These are phyloP conservation scores for Papilio glaucus DNA, from an alignment of 1,140 invertebrate species.

Conservation along the genomic window DNA sequence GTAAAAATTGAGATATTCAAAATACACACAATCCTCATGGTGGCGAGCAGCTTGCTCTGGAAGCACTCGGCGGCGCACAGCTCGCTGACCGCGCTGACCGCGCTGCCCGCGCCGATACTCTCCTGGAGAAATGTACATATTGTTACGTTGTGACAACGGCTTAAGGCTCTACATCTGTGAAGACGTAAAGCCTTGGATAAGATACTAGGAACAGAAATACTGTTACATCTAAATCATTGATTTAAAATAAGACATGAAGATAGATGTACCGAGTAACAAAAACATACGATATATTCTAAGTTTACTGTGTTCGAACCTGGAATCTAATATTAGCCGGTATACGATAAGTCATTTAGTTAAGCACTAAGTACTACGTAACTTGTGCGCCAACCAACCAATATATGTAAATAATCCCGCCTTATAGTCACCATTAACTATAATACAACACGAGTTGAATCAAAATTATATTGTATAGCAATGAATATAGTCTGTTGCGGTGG, in stretches of 20 bases:
- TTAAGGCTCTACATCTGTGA: too few relatives aligned
- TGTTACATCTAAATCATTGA: too few relatives aligned
- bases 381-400: too few relatives aligned
- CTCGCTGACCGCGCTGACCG: constrained; percentile 42
- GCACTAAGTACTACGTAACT: too few relatives aligned
- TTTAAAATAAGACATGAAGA: too few relatives aligned
- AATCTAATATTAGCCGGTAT: background rate
- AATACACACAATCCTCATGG: constrained; percentile 60
- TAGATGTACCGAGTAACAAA: background rate
- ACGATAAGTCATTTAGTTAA: too few relatives aligned
- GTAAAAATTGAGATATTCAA: background rate
- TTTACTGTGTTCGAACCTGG: background rate
- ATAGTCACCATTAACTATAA: background rate
- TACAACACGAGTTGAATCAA: background rate
- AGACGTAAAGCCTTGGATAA: too few relatives aligned
- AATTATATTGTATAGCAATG: background rate
- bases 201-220: too few relatives aligned
- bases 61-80: constrained; percentile 47
- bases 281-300: too few relatives aligned
- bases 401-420: too few relatives aligned
- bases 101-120: constrained; percentile 52
- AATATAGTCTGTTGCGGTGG: background rate
- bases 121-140: constrained; percentile 50
- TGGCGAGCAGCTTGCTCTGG: constrained; percentile 61
- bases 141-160: background rate